A percentile compares a stretch with the other conserved stretches of the same genome.
phyloP scores from a whole-genome alignment of 2,888 invertebrate genomes.

The Coenonympha arcania region DNA sequence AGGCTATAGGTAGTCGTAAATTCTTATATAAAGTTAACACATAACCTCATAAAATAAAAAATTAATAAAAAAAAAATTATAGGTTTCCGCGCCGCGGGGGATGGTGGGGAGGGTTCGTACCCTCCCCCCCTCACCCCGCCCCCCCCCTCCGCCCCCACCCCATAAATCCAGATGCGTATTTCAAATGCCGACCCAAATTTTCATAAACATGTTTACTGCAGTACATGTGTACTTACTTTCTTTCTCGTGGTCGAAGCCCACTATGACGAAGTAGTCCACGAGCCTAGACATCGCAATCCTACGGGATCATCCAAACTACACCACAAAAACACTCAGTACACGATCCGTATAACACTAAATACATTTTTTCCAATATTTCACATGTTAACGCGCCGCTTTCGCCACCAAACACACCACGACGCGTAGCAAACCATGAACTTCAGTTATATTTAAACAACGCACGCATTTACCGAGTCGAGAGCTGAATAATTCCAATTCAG shows the following conservation, averaged over 20 bases:
- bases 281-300: constrained; percentile 87
- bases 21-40: too few relatives aligned
- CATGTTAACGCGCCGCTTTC: constrained; percentile 42
- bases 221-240: constrained; percentile 82
- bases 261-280: constrained; percentile 98
- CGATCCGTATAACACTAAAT: constrained; percentile 53
- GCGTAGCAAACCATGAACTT: constrained; percentile 42
- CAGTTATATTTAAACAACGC: constrained; percentile 59
- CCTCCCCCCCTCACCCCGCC: too few relatives aligned
- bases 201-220: neutral
- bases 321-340: constrained; percentile 60
- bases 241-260: constrained; percentile 98
- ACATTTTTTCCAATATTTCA: constrained; percentile 50
- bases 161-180: too few relatives aligned
- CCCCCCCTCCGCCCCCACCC: too few relatives aligned
- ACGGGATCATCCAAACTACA: constrained; percentile 63
- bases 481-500: constrained; percentile 44
- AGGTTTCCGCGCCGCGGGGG: too few relatives aligned
- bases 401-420: constrained; percentile 29
- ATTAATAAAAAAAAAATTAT: too few relatives aligned
- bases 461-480: constrained; percentile 53
- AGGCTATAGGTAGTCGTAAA: too few relatives aligned
- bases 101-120: too few relatives aligned
- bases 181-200: too few relatives aligned
- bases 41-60: too few relatives aligned